Base-by-base conservation (phyloP, 2,888 invertebrate genomes). In the Meloe dianella region DNA sequence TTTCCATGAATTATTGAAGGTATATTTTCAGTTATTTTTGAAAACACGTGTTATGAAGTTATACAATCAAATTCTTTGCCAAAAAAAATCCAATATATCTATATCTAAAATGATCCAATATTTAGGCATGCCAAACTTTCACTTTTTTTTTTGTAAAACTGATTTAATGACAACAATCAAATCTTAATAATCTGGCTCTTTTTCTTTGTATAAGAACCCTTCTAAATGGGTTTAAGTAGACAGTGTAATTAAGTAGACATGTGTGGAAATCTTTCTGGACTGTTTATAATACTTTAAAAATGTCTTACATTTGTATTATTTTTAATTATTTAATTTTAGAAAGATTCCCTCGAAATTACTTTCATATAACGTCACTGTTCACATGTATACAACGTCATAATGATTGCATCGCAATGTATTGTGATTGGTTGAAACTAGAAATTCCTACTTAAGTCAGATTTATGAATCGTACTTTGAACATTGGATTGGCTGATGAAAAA, bases 1-100 rank as follows among this genome's bases (percentile, higher is more conserved):
- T 79, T 90, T 90, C 80, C 89, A 90, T 74, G 88, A 90, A 77
- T 86, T 90, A 79, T 86, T 90, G 84, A 89, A 89, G 91, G 91
- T 91, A 90, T 86, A 83, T 7, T 41, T 41, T 7, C 1, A 17
- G 8, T 17, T 41, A 4, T 10, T 41, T 7, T n/a, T 41, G n/a
- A 41, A 8, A 27, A 1, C 60, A 32, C 29, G 30, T 57, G 57
- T 8, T 9, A n/a, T n/a, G n/a, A n/a, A 12, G 8, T 47, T 47
- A 47, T 10, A 47, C 20, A 41, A 41, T 47, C 20, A 4, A 2
- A 47, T 8, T 6, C 4, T 35, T 35, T 41, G 41, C 41, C 41
- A 41, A 41, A n/a, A n/a, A n/a, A n/a, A n/a, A n/a, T n/a, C n/a
- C n/a, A n/a, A n/a, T n/a, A n/a, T n/a, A n/a, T n/a, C n/a, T n/a